phyloP scores from a whole-genome alignment of 92 coral and sea anemone species.

The Paragorgia papillata region DNA sequence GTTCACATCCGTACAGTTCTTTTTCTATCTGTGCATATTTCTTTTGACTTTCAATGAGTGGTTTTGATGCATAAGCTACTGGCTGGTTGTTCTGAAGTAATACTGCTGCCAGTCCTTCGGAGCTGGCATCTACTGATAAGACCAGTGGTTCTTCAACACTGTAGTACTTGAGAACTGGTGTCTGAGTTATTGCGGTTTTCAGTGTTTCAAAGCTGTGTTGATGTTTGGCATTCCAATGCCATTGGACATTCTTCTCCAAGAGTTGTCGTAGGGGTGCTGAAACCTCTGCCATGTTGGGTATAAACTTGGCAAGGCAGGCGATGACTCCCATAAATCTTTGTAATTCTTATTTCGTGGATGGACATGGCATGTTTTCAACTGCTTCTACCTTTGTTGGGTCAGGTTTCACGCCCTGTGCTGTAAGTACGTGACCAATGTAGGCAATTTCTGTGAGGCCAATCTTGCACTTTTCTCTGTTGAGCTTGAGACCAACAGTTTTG shows the following conservation, averaged over 20 bases:
- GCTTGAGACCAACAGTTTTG: slow-evolving; percentile 3
- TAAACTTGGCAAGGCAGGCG: slow-evolving; percentile 8
- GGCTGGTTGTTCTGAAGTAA: neutral
- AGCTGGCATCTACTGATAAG: neutral
- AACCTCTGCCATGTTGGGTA: slow-evolving; percentile 15
- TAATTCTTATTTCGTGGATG: neutral
- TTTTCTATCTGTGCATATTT: neutral
- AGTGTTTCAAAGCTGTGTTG: neutral
- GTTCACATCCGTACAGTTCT: neutral
- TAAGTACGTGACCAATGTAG: slow-evolving; percentile 24
- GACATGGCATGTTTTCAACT: slow-evolving; percentile 7
- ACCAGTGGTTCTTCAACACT: neutral
- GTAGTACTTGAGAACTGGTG: neutral
- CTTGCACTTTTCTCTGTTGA: slow-evolving; percentile 30
- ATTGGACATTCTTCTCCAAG: slow-evolving; percentile 5
- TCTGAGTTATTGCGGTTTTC: neutral
- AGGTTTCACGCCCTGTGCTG: slow-evolving; percentile 22
- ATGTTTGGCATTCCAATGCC: neutral
- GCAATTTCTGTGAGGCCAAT: slow-evolving; percentile 11
- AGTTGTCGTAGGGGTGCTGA: slow-evolving; percentile 27
- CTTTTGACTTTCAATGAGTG: neutral
- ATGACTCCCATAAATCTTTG: slow-evolving; percentile 10
- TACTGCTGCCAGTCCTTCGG: neutral
- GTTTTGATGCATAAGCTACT: neutral
- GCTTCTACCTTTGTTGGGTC: slow-evolving; percentile 26